Percentiles rank a stretch among this genome's conserved stretches.
Conservation (phyloP, 2,113 vertebrate genomes). For the Oreochromis aureus region DNA sequence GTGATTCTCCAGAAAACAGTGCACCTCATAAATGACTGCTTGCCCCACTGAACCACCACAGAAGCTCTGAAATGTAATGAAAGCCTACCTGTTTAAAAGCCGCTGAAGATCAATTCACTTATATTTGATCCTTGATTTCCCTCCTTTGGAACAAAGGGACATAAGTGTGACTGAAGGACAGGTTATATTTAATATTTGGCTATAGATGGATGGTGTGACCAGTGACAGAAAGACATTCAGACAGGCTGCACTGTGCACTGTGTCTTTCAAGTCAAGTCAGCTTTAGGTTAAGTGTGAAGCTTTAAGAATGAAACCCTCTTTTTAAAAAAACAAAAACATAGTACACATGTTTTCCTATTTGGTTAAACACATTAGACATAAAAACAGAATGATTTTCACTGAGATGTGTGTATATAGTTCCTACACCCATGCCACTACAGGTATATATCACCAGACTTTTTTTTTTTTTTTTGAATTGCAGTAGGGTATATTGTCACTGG, state of each 20-base stretch:
- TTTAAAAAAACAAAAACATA: not conserved
- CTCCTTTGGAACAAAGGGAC: constrained; percentile 6
- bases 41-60: not conserved
- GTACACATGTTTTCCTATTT: not conserved
- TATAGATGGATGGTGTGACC: not conserved
- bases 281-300: not conserved
- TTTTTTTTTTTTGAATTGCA: not conserved
- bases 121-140: not conserved
- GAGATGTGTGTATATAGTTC: not conserved
- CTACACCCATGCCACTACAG: not conserved
- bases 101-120: constrained; percentile 2
- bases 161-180: constrained; percentile 44
- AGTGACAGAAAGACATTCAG: not conserved
- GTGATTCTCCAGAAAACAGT: not conserved
- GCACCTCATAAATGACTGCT: not conserved
- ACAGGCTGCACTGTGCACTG: not conserved
- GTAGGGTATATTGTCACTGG: not conserved
- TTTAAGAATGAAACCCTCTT: not conserved
- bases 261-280: not conserved
- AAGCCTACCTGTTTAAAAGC: constrained; percentile 2
- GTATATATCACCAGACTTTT: not conserved
- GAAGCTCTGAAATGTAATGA: not conserved
- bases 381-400: not conserved
- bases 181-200: constrained; percentile 48
- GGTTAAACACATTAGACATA: not conserved